A percentile compares a stretch with the other conserved stretches of the same genome.
These are phyloP conservation scores for Netelia inedita DNA, from an alignment of 2,888 invertebrate species.

Conservation along the genomic window DNA sequence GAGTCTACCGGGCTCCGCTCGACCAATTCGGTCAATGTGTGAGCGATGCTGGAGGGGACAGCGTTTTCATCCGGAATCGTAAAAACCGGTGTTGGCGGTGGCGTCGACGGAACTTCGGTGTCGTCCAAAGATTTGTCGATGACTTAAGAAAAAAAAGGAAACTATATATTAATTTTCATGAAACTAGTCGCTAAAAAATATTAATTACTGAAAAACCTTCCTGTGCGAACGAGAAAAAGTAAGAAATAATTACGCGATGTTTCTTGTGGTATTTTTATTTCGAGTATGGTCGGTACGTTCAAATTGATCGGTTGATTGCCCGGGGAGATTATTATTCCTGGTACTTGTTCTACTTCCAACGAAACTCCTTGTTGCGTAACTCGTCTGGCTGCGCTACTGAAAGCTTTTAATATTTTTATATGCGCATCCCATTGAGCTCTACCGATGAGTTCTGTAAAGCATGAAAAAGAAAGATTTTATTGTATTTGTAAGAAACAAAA, in stretches of 20 bases:
- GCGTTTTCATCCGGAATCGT: slow-evolving; percentile 68
- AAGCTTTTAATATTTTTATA: slow-evolving; percentile 78
- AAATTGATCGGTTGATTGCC: slow-evolving; percentile 75
- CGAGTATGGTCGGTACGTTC: slow-evolving; percentile 75
- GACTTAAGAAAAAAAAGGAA: slow-evolving; percentile 33
- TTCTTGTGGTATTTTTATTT: slow-evolving; percentile 71
- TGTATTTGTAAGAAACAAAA: slow-evolving; percentile 15
- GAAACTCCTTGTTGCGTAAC: slow-evolving; percentile 76
- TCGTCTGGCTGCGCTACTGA: slow-evolving; percentile 78
- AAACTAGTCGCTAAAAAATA: too few species aligned
- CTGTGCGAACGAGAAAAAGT: neutral
- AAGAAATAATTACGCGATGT: slow-evolving; percentile 34
- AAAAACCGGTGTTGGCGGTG: slow-evolving; percentile 79
- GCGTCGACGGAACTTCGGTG: slow-evolving; percentile 75
- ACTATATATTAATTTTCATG: neutral
- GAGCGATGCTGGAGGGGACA: slow-evolving; percentile 57
- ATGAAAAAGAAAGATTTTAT: slow-evolving; percentile 39
- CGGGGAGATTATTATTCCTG: slow-evolving; percentile 78
- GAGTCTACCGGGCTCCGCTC: slow-evolving; percentile 30
- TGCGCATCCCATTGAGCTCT: slow-evolving; percentile 82
- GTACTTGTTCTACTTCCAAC: slow-evolving; percentile 77
- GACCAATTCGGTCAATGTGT: slow-evolving; percentile 44
- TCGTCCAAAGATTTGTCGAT: slow-evolving; percentile 53
- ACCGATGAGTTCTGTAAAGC: slow-evolving; percentile 77
- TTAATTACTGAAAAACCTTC: neutral